A percentile compares a stretch with the other conserved stretches of the same genome.
These are phyloP conservation scores for Morinoia aosen DNA, from an alignment of 2,888 invertebrate species.

Conservation along the genomic window DNA sequence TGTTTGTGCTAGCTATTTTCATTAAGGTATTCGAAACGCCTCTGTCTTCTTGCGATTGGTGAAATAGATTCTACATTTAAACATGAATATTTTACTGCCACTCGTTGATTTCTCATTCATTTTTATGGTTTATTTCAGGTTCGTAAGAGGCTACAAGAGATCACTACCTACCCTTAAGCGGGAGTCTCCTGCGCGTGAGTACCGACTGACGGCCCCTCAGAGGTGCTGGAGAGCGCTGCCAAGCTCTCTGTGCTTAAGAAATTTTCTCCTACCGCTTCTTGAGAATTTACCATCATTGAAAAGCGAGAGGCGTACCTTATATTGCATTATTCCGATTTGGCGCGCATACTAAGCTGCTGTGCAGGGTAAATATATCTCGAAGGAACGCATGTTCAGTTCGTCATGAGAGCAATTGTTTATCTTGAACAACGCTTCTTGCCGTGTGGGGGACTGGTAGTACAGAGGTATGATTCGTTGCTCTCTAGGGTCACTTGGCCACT, in stretches of 20 bases:
- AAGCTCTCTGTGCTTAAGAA: background rate
- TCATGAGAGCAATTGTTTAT: too few relatives aligned
- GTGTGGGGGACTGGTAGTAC: too few relatives aligned
- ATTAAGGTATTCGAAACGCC: background rate
- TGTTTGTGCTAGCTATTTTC: too few relatives aligned
- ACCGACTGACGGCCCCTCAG: background rate
- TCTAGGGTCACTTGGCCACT: too few relatives aligned
- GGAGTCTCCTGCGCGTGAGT: background rate
- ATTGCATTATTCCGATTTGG: too few relatives aligned
- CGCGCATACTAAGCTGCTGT: too few relatives aligned
- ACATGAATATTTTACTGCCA: background rate
- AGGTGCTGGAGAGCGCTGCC: background rate
- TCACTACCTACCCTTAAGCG: background rate
- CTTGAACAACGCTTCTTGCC: too few relatives aligned
- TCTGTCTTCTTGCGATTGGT: background rate
- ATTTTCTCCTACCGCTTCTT: background rate
- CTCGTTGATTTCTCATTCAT: background rate
- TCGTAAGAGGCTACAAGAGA: background rate
- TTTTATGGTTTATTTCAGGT: background rate
- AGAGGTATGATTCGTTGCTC: too few relatives aligned
- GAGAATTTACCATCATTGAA: too few relatives aligned
- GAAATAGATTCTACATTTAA: background rate
- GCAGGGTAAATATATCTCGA: too few relatives aligned
- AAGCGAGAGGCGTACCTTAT: background rate
- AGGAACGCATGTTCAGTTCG: too few relatives aligned